phyloP scores from a whole-genome alignment of 1,140 invertebrate genomes.

The Papilio dardanus region DNA sequence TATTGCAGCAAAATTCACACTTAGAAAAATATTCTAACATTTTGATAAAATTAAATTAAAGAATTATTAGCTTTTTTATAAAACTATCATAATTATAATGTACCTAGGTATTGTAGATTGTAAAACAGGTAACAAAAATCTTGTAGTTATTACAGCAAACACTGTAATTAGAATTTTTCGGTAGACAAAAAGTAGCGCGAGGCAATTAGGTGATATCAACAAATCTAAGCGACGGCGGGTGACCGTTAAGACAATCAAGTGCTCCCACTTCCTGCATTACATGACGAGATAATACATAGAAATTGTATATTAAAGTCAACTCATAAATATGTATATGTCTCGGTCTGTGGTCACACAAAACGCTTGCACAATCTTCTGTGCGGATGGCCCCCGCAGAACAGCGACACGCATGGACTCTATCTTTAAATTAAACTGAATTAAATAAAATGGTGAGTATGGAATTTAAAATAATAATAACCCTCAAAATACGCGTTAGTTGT shows the following conservation, averaged over 20 bases:
- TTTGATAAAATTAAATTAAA: not conserved
- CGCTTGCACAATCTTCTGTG: conserved; percentile 76
- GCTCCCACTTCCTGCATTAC: conserved; percentile 75
- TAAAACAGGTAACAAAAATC: conserved; percentile 38
- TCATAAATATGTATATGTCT: conserved; percentile 81
- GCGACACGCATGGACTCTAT: conserved; percentile 43
- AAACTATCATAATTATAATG: conserved; percentile 10
- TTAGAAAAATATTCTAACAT: no score
- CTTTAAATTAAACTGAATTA: not conserved
- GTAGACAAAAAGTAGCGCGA: conserved; percentile 40
- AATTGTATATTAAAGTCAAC: conserved; percentile 80
- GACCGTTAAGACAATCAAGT: conserved; percentile 78
- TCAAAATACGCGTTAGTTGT: no score
- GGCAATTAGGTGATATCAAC: conserved; percentile 59
- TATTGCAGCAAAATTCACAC: no score
- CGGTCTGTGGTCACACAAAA: conserved; percentile 76
- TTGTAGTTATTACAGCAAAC: conserved; percentile 41
- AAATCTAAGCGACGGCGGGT: conserved; percentile 59
- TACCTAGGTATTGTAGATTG: not conserved
- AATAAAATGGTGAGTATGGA: not conserved
- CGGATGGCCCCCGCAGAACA: conserved; percentile 62
- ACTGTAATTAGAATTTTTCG: conserved; percentile 44
- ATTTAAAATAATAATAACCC: no score
- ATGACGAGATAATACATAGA: conserved; percentile 79
- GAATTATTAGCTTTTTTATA: conserved; percentile 13